Evolutionary conservation across 2,888 invertebrate species (phyloP).

Genomic region (Pheosia gnoma): DNA sequence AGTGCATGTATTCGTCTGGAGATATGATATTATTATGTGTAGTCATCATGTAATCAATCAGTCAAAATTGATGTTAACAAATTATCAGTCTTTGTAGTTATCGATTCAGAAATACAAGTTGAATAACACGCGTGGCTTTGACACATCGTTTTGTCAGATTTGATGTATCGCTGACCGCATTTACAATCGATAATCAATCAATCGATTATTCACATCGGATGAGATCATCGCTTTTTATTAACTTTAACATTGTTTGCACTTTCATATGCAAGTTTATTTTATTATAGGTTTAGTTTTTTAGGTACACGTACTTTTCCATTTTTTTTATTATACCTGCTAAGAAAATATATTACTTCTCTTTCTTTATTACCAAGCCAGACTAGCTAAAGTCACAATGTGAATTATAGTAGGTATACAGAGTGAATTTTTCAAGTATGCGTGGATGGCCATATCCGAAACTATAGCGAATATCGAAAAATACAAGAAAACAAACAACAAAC

Average conservation of each 20-base stretch:
- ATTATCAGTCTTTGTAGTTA: conserved; percentile 1
- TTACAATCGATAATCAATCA: conserved; percentile 3
- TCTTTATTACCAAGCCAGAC: too few relatives aligned
- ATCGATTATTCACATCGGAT: conserved; percentile 2
- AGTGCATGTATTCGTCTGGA: too few relatives aligned
- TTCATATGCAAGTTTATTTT: background rate
- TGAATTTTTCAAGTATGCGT: too few relatives aligned
- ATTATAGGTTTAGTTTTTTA: background rate
- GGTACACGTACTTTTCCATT: too few relatives aligned
- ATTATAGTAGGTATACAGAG: too few relatives aligned
- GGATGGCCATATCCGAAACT: too few relatives aligned
- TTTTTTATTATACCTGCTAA: too few relatives aligned
- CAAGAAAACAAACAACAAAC: too few relatives aligned
- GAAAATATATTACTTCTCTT: too few relatives aligned
- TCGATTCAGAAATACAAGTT: background rate
- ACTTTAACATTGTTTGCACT: conserved; percentile 3
- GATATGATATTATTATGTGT: too few relatives aligned
- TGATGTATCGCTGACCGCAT: conserved; percentile 5
- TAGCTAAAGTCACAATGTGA: too few relatives aligned
- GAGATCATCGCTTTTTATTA: background rate
- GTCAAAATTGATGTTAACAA: background rate
- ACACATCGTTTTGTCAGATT: conserved; percentile 8
- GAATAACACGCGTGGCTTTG: background rate
- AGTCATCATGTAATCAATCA: background rate
- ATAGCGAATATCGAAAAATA: too few relatives aligned